Conservation (phyloP, 2,888 invertebrate species). For the Stenurella melanura region DNA sequence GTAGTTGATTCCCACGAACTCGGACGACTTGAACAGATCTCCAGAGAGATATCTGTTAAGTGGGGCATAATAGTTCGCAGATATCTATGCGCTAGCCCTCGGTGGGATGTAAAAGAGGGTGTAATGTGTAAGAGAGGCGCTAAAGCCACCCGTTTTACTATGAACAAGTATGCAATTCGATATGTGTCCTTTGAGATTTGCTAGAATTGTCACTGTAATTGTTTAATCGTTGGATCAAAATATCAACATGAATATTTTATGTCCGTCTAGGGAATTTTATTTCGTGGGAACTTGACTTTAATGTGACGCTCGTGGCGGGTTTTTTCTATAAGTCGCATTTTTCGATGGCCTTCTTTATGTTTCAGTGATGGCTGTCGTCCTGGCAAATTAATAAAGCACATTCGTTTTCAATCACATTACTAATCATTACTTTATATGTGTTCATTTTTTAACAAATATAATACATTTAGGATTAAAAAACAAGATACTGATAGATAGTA, state of each 20-base stretch:
- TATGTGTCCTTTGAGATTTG: conserved; percentile 53
- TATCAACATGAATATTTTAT: conserved; percentile 63
- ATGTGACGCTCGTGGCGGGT: conserved; percentile 18
- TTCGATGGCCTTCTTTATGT: neutral
- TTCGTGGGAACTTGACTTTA: conserved; percentile 48
- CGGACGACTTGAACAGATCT: conserved; percentile 24
- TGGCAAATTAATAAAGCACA: too few relatives aligned
- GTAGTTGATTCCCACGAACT: conserved; percentile 29
- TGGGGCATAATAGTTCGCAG: conserved; percentile 38
- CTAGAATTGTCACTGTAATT: conserved; percentile 61
- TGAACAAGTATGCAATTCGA: conserved; percentile 43
- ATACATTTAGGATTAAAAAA: too few relatives aligned
- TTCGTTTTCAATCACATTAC: too few relatives aligned
- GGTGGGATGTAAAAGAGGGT: conserved; percentile 36
- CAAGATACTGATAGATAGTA: too few relatives aligned
- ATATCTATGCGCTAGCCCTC: conserved; percentile 28
- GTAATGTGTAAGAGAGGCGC: conserved; percentile 10
- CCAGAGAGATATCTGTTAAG: conserved; percentile 34
- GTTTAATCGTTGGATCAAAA: conserved; percentile 64
- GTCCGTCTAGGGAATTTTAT: conserved; percentile 55
- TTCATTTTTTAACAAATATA: too few relatives aligned
- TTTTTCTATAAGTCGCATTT: neutral
- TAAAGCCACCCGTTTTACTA: conserved; percentile 23
- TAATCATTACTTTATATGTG: too few relatives aligned
- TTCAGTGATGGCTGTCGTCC: neutral